Evolutionary conservation across 2,888 invertebrate species (phyloP), one percentile per base, ranked within the genome.

Genomic region (Phyllotreta striolata): DNA sequence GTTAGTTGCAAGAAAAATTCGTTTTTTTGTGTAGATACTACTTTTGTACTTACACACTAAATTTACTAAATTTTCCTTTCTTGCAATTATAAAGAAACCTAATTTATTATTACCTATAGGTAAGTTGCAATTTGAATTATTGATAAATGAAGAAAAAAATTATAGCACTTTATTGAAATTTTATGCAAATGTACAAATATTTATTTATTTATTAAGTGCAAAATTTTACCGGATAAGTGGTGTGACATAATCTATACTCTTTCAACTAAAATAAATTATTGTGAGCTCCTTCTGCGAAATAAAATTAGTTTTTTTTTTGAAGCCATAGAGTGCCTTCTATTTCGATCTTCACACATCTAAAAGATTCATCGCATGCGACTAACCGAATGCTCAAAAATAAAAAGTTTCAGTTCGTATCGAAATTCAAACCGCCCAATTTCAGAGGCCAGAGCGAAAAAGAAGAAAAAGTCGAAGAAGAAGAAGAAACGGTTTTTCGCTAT

Each of bases 401-500:
- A 57, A n/a, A 37, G 9, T 47, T 51, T 37, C 35, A 51, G 40
- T 13, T 40, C 1, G 35, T 12, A 40, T 41, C 13, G 43, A 40
- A 51, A 39, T 51, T 40, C 41, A 41, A 52, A 60, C 52, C 9
- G 13, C 24, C 24, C 24, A 38, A 43, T 72, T 74, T 62, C 73
- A 77, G 79, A 76, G 70, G 73, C 70, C 8, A 71, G 80, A 59
- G 77, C 76, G 67, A 88, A 86, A 67, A 88, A 86, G 67, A 88
- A 88, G 81, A 87, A 87, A 82, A 88, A 88, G 80, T 89, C 87
- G 24, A 87, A 86, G 66, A 87, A 89, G 81, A 87, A 88, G 80
- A 87, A 87, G 81, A 86, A 88, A 68, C 91, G 91, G 74, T 80
- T 91, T 1, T 77, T 91, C 41, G 82, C 90, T 24, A 76, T 92